Conservation (phyloP, 2,888 invertebrate species). For the Drosophila phalerata region DNA sequence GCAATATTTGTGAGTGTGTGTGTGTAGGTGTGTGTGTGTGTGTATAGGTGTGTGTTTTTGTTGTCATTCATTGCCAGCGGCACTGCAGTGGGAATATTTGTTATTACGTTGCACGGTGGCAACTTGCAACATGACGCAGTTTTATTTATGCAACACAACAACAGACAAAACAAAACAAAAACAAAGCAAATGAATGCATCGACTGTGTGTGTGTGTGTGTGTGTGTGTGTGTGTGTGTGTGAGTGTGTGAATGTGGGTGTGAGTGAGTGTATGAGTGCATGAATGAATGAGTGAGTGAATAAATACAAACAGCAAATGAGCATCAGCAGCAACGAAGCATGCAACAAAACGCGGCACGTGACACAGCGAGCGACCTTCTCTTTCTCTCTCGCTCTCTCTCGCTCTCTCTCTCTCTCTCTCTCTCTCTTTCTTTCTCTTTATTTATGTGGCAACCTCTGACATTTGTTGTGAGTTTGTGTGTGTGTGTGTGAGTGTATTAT, state of each 20-base stretch:
- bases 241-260: conserved; percentile 24
- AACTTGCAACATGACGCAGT: conserved; percentile 40
- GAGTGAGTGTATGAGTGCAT: conserved; percentile 28
- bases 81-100: conserved; percentile 30
- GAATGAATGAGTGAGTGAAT: conserved; percentile 17
- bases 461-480: conserved; percentile 50
- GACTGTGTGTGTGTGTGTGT: conserved; percentile 21
- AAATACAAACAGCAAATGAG: conserved; percentile 52
- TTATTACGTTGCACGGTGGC: conserved; percentile 43
- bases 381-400: too few species aligned
- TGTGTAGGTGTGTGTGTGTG: conserved; percentile 6
- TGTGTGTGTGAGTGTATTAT: conserved; percentile 4
- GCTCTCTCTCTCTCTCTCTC: conserved; percentile 24
- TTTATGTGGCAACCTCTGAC: conserved; percentile 44
- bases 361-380: conserved; percentile 42
- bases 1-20: conserved; percentile 11
- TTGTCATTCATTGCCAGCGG: conserved; percentile 18
- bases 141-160: conserved; percentile 49
- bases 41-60: conserved; percentile 8
- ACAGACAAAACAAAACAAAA: conserved; percentile 14
- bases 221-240: conserved; percentile 22
- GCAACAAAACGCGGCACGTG: conserved; percentile 49
- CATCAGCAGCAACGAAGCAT: conserved; percentile 39
- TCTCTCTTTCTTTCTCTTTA: neutral
- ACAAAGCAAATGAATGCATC: too few species aligned